A percentile compares a stretch with the other conserved stretches of the same genome.
Evolutionary conservation across 2,113 vertebrate genomes (phyloP).

Genomic region (Orientallactaga bullata): DNA sequence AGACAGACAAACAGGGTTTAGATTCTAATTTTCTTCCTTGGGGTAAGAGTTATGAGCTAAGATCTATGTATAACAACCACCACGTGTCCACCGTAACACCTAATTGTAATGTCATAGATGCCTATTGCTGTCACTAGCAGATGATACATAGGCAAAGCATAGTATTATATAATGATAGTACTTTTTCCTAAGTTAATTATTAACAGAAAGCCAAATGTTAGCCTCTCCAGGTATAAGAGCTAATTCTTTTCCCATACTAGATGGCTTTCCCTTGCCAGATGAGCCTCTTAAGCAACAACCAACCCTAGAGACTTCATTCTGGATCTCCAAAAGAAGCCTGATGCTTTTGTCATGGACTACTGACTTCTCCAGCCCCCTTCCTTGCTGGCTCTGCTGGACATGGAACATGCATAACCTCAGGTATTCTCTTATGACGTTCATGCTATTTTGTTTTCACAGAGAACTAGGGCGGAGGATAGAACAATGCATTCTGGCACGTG

Average conservation of each 20-base stretch:
- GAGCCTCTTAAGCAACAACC: background rate
- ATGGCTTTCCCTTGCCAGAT: background rate
- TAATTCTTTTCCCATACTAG: background rate
- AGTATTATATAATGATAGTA: background rate
- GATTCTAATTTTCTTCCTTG: background rate
- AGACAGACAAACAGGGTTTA: background rate
- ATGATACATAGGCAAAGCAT: background rate
- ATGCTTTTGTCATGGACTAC: background rate
- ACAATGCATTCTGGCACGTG: background rate
- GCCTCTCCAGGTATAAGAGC: background rate
- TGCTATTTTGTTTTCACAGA: background rate
- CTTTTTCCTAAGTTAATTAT: conserved; percentile 16
- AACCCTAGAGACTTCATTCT: background rate
- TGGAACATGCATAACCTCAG: background rate
- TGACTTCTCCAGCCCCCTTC: background rate
- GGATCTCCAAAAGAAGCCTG: background rate
- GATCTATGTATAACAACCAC: background rate
- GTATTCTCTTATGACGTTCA: background rate
- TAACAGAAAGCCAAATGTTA: background rate
- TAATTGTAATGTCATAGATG: background rate
- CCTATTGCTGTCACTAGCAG: background rate
- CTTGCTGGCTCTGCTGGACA: background rate
- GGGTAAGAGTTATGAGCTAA: background rate
- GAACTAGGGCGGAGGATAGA: fast-evolving
- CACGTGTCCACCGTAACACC: no score